These are phyloP conservation scores for Biston betularia DNA, from an alignment of 2,888 invertebrate genomes.

Conservation along the genomic window DNA sequence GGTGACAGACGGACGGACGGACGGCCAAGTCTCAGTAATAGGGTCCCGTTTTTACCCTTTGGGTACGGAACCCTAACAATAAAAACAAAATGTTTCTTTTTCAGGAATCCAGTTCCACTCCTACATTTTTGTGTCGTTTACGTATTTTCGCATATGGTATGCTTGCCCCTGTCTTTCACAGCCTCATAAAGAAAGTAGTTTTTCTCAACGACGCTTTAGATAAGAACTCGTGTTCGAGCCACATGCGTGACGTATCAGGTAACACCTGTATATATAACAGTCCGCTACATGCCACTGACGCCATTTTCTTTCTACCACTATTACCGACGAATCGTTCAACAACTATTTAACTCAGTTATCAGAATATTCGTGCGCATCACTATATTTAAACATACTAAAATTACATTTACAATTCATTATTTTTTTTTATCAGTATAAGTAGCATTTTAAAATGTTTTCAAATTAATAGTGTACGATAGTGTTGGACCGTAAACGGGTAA, in stretches of 20 bases:
- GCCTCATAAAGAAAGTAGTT: conserved; percentile 17
- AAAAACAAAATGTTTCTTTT: no score
- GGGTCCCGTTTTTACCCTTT: no score
- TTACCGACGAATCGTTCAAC: conserved; percentile 53
- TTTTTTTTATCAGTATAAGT: conserved; percentile 25
- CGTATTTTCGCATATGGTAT: no score
- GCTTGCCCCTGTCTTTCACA: background rate
- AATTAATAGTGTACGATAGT: conserved; percentile 34
- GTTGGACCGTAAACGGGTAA: conserved; percentile 7
- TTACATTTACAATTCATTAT: conserved; percentile 43
- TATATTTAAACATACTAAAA: conserved; percentile 42
- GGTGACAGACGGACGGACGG: no score
- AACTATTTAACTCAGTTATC: conserved; percentile 60
- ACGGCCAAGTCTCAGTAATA: no score
- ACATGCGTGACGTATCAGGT: conserved; percentile 82
- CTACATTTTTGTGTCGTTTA: no score
- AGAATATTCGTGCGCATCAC: conserved; percentile 53
- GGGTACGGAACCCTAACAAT: no score
- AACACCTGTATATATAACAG: conserved; percentile 79
- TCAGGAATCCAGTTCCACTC: no score
- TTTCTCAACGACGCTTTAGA: conserved; percentile 52
- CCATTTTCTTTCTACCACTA: conserved; percentile 73
- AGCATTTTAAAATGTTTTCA: conserved; percentile 4
- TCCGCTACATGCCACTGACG: conserved; percentile 61
- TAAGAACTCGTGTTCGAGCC: conserved; percentile 67